Percentiles rank a stretch among this genome's conserved stretches.
Evolutionary conservation across 2,797 vertebrate genomes (phyloP).

Genomic region (Tragelaphus oryx): DNA sequence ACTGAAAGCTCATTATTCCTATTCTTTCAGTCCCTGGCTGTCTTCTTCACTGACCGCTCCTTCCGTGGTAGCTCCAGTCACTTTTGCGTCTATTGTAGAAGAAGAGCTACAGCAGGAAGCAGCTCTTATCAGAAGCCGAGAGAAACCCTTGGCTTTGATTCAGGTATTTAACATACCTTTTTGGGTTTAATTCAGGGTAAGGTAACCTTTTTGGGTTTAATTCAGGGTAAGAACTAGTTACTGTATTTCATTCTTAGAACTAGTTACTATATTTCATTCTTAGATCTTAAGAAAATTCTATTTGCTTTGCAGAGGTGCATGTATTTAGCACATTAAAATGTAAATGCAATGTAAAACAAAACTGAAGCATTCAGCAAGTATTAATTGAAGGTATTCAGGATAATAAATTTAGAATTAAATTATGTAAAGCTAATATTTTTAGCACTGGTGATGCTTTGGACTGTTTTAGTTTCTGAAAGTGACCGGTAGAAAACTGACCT

Average conservation of each 20-base stretch:
- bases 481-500: background rate
- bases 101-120: slow-evolving; percentile 96
- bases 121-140: slow-evolving; percentile 93
- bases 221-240: background rate
- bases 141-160: slow-evolving; percentile 96
- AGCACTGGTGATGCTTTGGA: background rate
- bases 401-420: slow-evolving; percentile 24
- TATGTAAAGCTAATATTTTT: background rate
- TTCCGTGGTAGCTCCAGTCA: slow-evolving; percentile 81
- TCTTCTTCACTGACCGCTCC: slow-evolving; percentile 82
- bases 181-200: background rate
- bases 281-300: slow-evolving; percentile 24
- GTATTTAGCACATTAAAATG: background rate
- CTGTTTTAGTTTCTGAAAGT: background rate
- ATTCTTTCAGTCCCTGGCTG: slow-evolving; percentile 90
- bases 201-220: no score
- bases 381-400: background rate
- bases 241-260: background rate
- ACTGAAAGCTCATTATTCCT: background rate
- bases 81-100: slow-evolving; percentile 95
- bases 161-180: slow-evolving; percentile 84
- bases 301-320: background rate
- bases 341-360: slow-evolving; percentile 18
- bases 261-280: background rate
- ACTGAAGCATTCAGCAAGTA: background rate